phyloP scores from a whole-genome alignment of 2,888 invertebrate genomes.

The Harpagoxenus sublaevis region DNA sequence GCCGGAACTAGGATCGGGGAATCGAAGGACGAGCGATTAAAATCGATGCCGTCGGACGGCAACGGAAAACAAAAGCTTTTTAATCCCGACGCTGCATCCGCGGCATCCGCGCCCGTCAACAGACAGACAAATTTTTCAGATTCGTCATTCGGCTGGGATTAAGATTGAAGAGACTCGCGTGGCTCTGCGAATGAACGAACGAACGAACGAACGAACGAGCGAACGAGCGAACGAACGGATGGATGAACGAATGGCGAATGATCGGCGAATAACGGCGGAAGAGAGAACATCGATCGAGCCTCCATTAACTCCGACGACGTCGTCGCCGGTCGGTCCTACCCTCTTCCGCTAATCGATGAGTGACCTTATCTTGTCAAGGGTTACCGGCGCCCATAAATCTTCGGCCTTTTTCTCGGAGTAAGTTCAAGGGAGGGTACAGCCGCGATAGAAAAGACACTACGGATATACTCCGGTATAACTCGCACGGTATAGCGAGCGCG shows the following conservation, averaged over 20 bases:
- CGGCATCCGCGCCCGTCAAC: slow-evolving; percentile 41
- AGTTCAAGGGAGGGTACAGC: slow-evolving; percentile 71
- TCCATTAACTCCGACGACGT: slow-evolving; percentile 60
- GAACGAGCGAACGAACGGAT: slow-evolving; percentile 2
- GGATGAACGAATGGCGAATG: slow-evolving; percentile 31
- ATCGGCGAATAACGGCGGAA: slow-evolving; percentile 44
- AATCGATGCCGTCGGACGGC: slow-evolving; percentile 51
- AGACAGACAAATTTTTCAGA: slow-evolving; percentile 53
- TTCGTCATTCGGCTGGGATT: slow-evolving; percentile 50
- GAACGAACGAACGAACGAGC: slow-evolving; percentile 22
- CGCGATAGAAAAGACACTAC: slow-evolving; percentile 41
- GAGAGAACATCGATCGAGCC: slow-evolving; percentile 61
- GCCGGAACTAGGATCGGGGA: slow-evolving; percentile 32
- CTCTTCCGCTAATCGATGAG: slow-evolving; percentile 70
- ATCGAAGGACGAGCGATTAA: slow-evolving; percentile 43
- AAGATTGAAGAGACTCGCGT: slow-evolving; percentile 48
- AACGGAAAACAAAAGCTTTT: slow-evolving; percentile 47
- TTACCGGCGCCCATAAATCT: slow-evolving; percentile 71
- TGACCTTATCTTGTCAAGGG: slow-evolving; percentile 76
- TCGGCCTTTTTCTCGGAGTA: slow-evolving; percentile 60
- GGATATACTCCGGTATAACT: not conserved
- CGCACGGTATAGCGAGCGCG: slow-evolving; percentile 9
- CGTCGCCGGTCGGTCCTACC: slow-evolving; percentile 47
- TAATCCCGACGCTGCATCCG: slow-evolving; percentile 46
- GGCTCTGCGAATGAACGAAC: slow-evolving; percentile 37